Evolutionary conservation across 2,888 invertebrate genomes (phyloP).

Genomic region (Rhabditophanes sp.): DNA sequence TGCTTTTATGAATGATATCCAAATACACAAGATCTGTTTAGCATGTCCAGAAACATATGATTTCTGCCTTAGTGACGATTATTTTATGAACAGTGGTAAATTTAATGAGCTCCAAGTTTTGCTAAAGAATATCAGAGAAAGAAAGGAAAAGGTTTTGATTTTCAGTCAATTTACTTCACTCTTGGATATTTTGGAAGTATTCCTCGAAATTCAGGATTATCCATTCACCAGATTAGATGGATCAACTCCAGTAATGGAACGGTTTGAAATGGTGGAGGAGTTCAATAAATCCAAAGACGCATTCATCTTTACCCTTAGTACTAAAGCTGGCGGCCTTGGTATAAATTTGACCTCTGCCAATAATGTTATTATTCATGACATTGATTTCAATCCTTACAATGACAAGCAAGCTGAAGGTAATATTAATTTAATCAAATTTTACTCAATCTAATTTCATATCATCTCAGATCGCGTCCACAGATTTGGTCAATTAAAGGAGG

Average conservation of each 20-base stretch:
- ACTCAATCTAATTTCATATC: not conserved
- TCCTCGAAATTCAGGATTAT: slow-evolving; percentile 59
- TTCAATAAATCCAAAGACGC: slow-evolving; percentile 55
- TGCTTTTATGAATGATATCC: slow-evolving; percentile 72
- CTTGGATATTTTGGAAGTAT: slow-evolving; percentile 77
- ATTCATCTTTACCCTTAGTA: slow-evolving; percentile 28
- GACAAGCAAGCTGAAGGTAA: slow-evolving; percentile 91
- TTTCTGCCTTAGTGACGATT: slow-evolving; percentile 45
- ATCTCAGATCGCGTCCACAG: too few species aligned
- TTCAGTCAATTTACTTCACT: slow-evolving; percentile 94
- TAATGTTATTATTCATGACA: slow-evolving; percentile 85
- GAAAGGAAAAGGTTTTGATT: slow-evolving; percentile 59
- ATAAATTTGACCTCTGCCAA: slow-evolving; percentile 85
- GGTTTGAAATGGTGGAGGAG: slow-evolving; percentile 67
- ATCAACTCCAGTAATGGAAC: slow-evolving; percentile 65
- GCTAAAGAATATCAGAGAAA: slow-evolving; percentile 57
- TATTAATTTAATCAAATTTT: slow-evolving; percentile 48
- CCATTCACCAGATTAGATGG: slow-evolving; percentile 73
- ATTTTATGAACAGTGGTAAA: slow-evolving; percentile 71
- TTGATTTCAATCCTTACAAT: slow-evolving; percentile 94
- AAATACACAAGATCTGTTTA: slow-evolving; percentile 25
- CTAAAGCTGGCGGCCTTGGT: slow-evolving; percentile 75
- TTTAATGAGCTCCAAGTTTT: slow-evolving; percentile 63
- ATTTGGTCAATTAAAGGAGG: slow-evolving; percentile 62
- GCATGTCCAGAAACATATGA: slow-evolving; percentile 25